phyloP scores from a whole-genome alignment of 2,888 invertebrate species.

The Barypeithes pellucidus region DNA sequence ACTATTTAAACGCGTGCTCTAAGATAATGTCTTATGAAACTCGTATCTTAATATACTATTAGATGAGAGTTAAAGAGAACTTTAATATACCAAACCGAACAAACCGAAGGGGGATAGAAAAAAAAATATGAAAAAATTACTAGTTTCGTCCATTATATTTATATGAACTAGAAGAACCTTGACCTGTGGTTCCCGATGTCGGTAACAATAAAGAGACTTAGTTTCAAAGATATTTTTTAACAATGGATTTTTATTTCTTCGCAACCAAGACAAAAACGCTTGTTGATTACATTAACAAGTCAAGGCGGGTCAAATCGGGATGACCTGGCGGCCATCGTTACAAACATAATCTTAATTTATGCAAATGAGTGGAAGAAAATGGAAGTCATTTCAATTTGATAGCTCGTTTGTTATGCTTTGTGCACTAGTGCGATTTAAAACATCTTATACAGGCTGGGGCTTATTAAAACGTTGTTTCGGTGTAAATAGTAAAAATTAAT shows the following conservation, averaged over 20 bases:
- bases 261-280: neutral
- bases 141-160: no score
- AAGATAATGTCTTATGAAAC: no score
- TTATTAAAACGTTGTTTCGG: no score
- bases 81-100: no score
- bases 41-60: no score
- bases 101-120: no score
- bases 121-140: no score
- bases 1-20: no score
- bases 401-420: neutral
- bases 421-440: neutral
- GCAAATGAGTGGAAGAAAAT: neutral
- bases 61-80: no score
- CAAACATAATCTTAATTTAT: neutral
- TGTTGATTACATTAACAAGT: slow-evolving; percentile 22
- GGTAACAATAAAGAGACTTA: neutral
- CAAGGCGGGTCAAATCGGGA: slow-evolving; percentile 20
- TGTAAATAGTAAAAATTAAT: no score
- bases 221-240: neutral
- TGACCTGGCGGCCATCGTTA: slow-evolving; percentile 18
- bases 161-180: neutral
- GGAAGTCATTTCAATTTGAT: no score
- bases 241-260: slow-evolving; percentile 1
- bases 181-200: neutral
- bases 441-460: neutral